Base-by-base conservation (phyloP, 1,140 invertebrate genomes). In the Cotesia chilonis region DNA sequence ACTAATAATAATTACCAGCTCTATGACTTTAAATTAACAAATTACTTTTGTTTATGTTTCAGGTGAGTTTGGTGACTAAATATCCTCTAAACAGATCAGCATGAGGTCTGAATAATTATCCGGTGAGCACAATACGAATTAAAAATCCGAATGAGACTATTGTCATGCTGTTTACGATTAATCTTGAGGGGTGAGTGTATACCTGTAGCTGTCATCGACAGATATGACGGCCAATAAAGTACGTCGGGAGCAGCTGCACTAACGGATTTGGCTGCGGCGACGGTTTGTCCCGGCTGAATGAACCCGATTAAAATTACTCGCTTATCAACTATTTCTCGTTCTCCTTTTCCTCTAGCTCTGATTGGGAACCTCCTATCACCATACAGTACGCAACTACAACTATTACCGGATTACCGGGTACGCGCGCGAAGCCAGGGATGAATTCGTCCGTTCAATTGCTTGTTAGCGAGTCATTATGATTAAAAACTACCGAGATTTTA, bases 151-250 rank as follows among this genome's bases (percentile, higher is more conserved):
- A 28, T 28, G 28, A 28, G 75, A 74, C 79, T 73, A 84, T 83
- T 84, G 82, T 83, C 81, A 77, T 78, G 81, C 73, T 83, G 83
- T 83, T 86, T 83, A 84, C 85, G 85, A 85, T 84, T 85, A 85
- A 85, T 84, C 80, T 82, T 83, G 83, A 71, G 78, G n/a, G n/a
- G 6, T 57, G 41, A 47, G 41, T 57, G 76, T 76, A 80, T 68
- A 75, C 80, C 76, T 72, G 79, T 78, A 73, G 70, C 83, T 85
- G 83, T 80, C 81, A 79, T 70, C 78, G 79, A 83, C 84, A 86
- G 83, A 85, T 83, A 84, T 83, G 85, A 85, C 79, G 78, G 78
- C 80, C 81, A 84, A 86, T 85, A 84, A 86, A 85, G 82, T 85
- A 81, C 80, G 84, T 82, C 81, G 76, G 76, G 76, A 79, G 71